phyloP scores from a whole-genome alignment of 1,140 invertebrate genomes.

The Orius laevigatus region DNA sequence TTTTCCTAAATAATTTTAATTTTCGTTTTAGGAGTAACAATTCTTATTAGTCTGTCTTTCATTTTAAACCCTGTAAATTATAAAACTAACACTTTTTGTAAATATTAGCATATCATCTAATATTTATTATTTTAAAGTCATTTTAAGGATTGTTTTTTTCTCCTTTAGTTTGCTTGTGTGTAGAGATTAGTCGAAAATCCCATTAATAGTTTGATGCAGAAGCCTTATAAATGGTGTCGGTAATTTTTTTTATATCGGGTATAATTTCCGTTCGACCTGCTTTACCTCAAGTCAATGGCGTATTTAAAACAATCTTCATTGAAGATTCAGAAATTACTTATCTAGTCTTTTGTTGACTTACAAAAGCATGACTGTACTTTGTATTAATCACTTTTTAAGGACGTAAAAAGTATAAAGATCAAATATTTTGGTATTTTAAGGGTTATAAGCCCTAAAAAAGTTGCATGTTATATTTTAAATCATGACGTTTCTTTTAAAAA shows the following conservation, averaged over 20 bases:
- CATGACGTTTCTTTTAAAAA: no score
- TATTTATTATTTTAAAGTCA: constrained; percentile 8
- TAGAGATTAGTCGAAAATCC: not conserved
- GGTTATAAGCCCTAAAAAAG: no score
- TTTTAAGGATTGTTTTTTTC: constrained; percentile 1
- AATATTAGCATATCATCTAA: constrained; percentile 2
- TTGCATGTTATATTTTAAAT: no score
- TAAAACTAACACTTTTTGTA: not conserved
- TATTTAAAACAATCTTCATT: not conserved
- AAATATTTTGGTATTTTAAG: no score
- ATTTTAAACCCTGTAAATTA: constrained; percentile 2
- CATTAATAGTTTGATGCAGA: not conserved
- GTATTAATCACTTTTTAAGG: no score
- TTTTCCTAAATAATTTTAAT: not conserved
- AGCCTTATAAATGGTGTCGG: not conserved
- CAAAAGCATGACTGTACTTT: not conserved
- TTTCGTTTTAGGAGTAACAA: not conserved
- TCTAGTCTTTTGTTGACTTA: constrained; percentile 3
- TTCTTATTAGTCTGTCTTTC: constrained; percentile 5
- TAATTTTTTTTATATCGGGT: not conserved
- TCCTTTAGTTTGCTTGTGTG: constrained; percentile 1
- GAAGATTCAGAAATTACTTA: not conserved
- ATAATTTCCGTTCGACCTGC: not conserved
- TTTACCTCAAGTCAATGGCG: not conserved
- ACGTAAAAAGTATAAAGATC: no score